phyloP scores from a whole-genome alignment of 1,140 invertebrate species.

The Heliothis virescens region DNA sequence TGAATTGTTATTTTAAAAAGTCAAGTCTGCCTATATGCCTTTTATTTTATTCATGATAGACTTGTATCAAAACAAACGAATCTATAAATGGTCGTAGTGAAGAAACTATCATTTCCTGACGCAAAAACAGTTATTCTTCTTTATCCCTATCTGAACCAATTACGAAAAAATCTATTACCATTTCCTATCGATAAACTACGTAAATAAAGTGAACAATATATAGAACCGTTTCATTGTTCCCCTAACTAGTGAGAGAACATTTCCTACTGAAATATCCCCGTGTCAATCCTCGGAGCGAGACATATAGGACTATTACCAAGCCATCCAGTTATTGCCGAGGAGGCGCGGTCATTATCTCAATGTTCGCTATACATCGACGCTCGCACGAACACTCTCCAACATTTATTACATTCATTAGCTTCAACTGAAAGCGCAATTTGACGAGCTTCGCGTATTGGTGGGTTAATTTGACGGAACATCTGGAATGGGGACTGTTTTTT shows the following conservation, averaged over 20 bases:
- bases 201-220: constrained; percentile 2
- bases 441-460: constrained; percentile 18
- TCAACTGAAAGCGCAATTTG: constrained; percentile 59
- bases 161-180: constrained; percentile 1
- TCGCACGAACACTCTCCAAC: constrained; percentile 50
- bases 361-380: constrained; percentile 63
- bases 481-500: constrained; percentile 31
- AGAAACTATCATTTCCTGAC: too few species aligned
- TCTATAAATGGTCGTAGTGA: too few species aligned
- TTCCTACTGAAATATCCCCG: constrained; percentile 27
- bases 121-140: not conserved
- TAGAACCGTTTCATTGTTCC: constrained; percentile 8
- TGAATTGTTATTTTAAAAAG: too few species aligned
- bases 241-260: constrained; percentile 9
- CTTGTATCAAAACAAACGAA: too few species aligned
- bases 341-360: constrained; percentile 58
- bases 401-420: constrained; percentile 59
- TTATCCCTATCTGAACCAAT: constrained; percentile 14
- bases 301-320: constrained; percentile 45
- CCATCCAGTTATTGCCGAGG: constrained; percentile 50
- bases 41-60: too few species aligned
- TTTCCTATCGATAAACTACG: not conserved
- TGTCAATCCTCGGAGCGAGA: constrained; percentile 27
- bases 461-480: constrained; percentile 43
- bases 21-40: too few species aligned